These are phyloP conservation scores for Dyspetes luteomarginatus DNA, from an alignment of 2,888 invertebrate genomes.

Conservation along the genomic window DNA sequence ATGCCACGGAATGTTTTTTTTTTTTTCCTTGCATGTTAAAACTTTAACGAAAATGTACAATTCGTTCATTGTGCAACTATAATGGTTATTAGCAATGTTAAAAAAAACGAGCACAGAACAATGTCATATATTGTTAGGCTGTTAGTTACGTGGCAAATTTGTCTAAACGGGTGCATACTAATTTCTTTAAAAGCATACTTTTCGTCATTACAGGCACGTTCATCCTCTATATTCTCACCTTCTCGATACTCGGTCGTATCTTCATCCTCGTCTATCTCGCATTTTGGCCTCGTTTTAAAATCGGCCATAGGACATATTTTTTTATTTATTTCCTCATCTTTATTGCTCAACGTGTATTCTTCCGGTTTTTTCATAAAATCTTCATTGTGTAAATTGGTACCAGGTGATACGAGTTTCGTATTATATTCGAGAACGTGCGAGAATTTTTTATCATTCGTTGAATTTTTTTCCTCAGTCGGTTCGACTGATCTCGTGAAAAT, in stretches of 20 bases:
- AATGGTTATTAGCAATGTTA: conserved; percentile 80
- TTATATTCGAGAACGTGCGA: conserved; percentile 16
- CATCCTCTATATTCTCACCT: conserved; percentile 78
- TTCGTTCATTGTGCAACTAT: conserved; percentile 75
- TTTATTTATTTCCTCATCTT: neutral
- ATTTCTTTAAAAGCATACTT: conserved; percentile 58
- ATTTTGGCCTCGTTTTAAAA: conserved; percentile 28
- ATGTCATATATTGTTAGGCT: conserved; percentile 76
- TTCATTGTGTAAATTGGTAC: neutral
- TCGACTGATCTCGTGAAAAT: neutral
- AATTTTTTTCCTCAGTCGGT: neutral
- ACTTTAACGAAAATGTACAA: neutral
- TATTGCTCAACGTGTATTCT: neutral
- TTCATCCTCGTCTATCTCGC: conserved; percentile 22
- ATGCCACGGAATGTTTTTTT: conserved; percentile 24
- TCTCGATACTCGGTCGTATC: conserved; percentile 65
- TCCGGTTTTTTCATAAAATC: neutral
- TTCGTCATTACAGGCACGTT: conserved; percentile 66
- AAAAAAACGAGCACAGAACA: conserved; percentile 78
- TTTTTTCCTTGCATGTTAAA: conserved; percentile 21
- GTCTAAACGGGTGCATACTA: conserved; percentile 66
- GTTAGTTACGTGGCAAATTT: conserved; percentile 78
- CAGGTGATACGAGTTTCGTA: conserved; percentile 9
- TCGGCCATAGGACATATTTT: neutral
- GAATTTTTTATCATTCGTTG: neutral